These are phyloP conservation scores for Oedothorax gibbosus DNA, from an alignment of 1,140 invertebrate species.

Conservation along the genomic window DNA sequence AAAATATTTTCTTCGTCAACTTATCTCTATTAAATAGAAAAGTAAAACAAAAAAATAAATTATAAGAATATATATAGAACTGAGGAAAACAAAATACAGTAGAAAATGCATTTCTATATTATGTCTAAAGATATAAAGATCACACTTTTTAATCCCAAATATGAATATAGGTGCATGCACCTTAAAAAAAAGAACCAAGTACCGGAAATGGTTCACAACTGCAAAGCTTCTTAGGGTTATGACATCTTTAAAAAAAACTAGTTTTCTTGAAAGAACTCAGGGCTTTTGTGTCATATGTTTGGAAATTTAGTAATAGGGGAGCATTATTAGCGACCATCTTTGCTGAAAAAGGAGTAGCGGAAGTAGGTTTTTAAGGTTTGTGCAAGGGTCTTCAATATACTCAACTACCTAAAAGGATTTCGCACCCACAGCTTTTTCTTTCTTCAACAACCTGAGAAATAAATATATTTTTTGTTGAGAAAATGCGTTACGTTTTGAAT, in stretches of 20 bases:
- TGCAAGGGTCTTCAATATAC: not conserved
- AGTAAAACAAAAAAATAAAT: no score
- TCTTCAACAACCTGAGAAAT: not conserved
- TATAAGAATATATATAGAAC: no score
- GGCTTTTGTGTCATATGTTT: not conserved
- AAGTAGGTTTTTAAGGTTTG: not conserved
- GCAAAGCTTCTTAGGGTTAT: not conserved
- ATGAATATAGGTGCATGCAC: not conserved
- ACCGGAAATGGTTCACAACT: not conserved
- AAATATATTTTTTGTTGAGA: not conserved
- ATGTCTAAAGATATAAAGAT: not conserved
- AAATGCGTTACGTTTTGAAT: not conserved
- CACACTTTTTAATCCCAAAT: not conserved
- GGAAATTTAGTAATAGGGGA: slow-evolving; percentile 13
- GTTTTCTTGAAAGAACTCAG: not conserved
- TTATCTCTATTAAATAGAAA: no score
- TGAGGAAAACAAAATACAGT: no score
- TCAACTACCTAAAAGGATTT: not conserved
- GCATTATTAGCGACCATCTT: slow-evolving; percentile 16
- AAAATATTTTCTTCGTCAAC: no score
- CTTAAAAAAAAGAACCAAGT: not conserved
- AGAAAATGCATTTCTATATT: not conserved
- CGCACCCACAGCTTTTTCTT: not conserved
- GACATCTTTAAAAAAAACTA: not conserved
- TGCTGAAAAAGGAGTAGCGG: not conserved